Evolutionary conservation across 2,113 vertebrate species (phyloP).

Genomic region (Nothocercus julius): DNA sequence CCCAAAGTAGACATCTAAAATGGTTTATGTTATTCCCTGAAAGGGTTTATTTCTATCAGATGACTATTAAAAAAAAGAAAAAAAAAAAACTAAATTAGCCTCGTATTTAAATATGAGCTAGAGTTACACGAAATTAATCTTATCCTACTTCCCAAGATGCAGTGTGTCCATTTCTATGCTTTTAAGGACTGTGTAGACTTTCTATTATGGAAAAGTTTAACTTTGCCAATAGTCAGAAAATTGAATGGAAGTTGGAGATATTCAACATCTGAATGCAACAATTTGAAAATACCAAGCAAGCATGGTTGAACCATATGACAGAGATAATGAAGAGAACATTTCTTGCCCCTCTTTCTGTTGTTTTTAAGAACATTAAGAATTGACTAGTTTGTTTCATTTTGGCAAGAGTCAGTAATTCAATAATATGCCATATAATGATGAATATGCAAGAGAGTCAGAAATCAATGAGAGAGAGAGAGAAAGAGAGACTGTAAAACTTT

Average conservation of each 20-base stretch:
- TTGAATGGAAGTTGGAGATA: background rate
- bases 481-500: constrained; percentile 11
- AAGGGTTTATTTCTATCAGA: background rate
- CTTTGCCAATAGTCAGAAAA: background rate
- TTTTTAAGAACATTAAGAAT: background rate
- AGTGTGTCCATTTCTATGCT: background rate
- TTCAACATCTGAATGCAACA: background rate
- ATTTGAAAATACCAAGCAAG: background rate
- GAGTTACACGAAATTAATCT: background rate
- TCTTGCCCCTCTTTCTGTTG: background rate
- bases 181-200: background rate
- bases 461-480: constrained; percentile 7
- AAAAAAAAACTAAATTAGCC: background rate
- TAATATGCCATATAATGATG: background rate
- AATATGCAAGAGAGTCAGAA: constrained; percentile 16
- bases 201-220: background rate
- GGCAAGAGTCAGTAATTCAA: background rate
- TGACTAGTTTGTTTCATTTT: constrained; percentile 1
- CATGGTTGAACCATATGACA: background rate
- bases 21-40: background rate
- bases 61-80: background rate
- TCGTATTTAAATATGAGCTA: background rate
- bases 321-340: background rate
- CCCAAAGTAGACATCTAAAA: background rate
- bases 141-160: background rate